These are phyloP conservation scores for Alethe diademata DNA, from an alignment of 2,113 vertebrate species.

Conservation along the genomic window DNA sequence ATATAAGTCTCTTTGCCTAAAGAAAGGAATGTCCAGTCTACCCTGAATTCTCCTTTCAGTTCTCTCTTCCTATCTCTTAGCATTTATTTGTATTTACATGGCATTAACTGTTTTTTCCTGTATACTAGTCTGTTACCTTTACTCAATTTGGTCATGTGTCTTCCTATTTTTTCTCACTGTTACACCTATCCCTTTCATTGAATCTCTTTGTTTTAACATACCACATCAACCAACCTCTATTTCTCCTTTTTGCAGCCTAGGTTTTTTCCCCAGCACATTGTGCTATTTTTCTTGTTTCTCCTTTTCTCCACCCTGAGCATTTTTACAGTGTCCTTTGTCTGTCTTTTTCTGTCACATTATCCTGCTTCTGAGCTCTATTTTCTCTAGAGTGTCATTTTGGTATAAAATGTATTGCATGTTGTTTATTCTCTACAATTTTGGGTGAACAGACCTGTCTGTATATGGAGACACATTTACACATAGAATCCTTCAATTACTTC, in stretches of 20 bases:
- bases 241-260: background rate
- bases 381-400: constrained; percentile 34
- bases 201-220: background rate
- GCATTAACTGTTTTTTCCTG: background rate
- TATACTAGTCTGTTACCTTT: background rate
- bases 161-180: background rate
- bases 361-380: background rate
- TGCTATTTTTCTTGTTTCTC: background rate
- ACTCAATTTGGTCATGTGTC: background rate
- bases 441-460: background rate
- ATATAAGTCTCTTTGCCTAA: background rate
- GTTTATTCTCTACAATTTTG: constrained; percentile 27
- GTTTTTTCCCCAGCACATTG: background rate
- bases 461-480: background rate
- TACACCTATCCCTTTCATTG: background rate
- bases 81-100: background rate
- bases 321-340: constrained; percentile 30
- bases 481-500: constrained; percentile 6
- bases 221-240: background rate
- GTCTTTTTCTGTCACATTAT: constrained; percentile 53
- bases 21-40: background rate
- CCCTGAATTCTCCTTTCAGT: background rate
- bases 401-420: constrained; percentile 30
- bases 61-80: background rate
- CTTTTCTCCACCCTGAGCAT: background rate